Base-by-base conservation (phyloP, 2,888 invertebrate species). In the Portevinia maculata region DNA sequence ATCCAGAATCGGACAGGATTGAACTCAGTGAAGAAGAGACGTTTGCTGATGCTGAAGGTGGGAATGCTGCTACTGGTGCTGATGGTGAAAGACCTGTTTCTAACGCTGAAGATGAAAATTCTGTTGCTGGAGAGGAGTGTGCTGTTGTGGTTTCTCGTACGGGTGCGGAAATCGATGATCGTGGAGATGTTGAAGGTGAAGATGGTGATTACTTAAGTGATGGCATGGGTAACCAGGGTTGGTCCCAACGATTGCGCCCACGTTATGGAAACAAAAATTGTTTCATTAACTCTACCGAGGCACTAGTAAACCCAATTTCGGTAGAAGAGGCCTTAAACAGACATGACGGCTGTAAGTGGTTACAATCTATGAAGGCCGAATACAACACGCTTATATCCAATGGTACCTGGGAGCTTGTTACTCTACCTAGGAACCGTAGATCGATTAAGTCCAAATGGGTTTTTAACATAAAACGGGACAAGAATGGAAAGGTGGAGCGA, bases 361-460 rank as follows among this genome's bases (percentile, higher is more conserved):
- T 41, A n/a, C 32, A 55, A 17, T 30, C 46, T 17, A 62, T 62
- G 46, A 7, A 46, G n/a, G n/a, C 7, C 2, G 48, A 57, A 24
- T 52, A 52, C 19, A 30, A 67, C 19, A 41, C 44, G 11, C 32
- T 69, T 9, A 19, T 46, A 17, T 13, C 32, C n/a, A 67, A 67
- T 32, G 32, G 17, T 9, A 67, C 67, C 15, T 67, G 55, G 67
- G 32, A 53, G 17, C 52, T 67, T n/a, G 39, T 52, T 1, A 39
- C 15, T 24, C 19, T 50, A 30, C 81, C 75, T 8, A 6, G 3
- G 9, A 59, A 57, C 19, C 21, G 15, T 17, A 52, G 50, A 48
- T n/a, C 41, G 1, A 64, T 75, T 2, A 34, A 41, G n/a, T 67
- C 32, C 1, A 76, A 76, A 13, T 83, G 76, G 83, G 78, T 69